phyloP scores from a whole-genome alignment of 2,113 vertebrate species.

The Campylomormyrus tamandua region DNA sequence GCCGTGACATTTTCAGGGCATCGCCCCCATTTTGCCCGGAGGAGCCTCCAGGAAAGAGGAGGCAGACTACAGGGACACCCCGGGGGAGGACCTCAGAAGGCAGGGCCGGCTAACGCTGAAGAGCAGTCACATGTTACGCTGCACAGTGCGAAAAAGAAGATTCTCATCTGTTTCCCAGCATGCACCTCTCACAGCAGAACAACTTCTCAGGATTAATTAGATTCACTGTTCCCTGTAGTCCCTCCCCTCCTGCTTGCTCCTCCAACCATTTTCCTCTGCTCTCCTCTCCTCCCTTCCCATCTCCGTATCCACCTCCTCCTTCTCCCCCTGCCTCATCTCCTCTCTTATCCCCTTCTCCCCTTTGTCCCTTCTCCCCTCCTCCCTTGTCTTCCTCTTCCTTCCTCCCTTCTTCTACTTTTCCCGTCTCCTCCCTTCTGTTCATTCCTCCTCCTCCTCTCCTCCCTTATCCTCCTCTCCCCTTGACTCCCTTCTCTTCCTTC shows the following conservation, averaged over 20 bases:
- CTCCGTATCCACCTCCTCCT: background rate
- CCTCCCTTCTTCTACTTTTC: background rate
- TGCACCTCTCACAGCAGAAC: background rate
- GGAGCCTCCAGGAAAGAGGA: constrained; percentile 52
- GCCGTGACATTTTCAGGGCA: constrained; percentile 58
- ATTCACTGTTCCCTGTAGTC: background rate
- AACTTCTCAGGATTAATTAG: background rate
- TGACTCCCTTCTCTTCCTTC: background rate
- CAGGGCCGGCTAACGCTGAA: background rate
- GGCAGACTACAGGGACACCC: background rate
- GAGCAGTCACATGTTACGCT: background rate
- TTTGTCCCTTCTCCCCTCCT: background rate
- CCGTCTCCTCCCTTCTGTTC: background rate
- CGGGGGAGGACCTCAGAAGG: background rate
- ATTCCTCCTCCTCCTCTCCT: background rate
- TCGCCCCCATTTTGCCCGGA: constrained; percentile 52
- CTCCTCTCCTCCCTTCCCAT: background rate
- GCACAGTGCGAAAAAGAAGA: background rate
- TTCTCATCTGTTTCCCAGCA: background rate
- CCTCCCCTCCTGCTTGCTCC: background rate
- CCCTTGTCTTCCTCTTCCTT: background rate
- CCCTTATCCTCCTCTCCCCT: too few species aligned
- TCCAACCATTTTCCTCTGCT: background rate
- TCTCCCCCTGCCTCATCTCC: background rate
- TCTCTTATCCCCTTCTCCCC: background rate